phyloP scores from a whole-genome alignment of 2,888 invertebrate species.

The Patella pellucida region DNA sequence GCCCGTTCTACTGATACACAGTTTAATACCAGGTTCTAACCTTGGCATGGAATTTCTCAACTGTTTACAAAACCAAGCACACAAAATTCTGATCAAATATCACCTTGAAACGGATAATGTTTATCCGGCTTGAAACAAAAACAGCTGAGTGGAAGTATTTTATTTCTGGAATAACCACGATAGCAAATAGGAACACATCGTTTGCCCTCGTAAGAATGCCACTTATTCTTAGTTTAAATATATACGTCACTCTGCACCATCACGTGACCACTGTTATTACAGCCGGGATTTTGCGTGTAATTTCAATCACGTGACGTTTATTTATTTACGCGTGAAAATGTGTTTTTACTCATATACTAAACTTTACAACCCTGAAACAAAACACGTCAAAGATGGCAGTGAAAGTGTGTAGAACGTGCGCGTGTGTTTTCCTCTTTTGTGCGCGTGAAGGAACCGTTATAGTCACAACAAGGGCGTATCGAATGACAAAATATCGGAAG shows the following conservation, averaged over 20 bases:
- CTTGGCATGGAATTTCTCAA: background rate
- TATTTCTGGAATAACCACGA: slow-evolving; percentile 1
- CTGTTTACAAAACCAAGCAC: slow-evolving; percentile 1
- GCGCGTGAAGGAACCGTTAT: background rate
- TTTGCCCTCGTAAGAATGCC: slow-evolving; percentile 1
- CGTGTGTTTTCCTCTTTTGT: background rate
- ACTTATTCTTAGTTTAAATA: slow-evolving; percentile 6
- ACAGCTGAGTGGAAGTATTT: slow-evolving; percentile 2
- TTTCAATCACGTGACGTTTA: slow-evolving; percentile 5
- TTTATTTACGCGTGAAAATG: slow-evolving; percentile 9
- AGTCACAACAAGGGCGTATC: background rate
- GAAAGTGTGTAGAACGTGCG: background rate
- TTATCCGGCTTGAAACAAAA: slow-evolving; percentile 2
- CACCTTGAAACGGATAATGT: slow-evolving; percentile 2
- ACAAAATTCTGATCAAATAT: background rate
- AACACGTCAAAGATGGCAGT: background rate
- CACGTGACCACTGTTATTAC: background rate
- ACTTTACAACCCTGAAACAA: background rate
- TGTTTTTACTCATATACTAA: slow-evolving; percentile 9
- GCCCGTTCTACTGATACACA: no score
- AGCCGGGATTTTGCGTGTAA: background rate
- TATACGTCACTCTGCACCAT: background rate
- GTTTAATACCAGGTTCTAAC: no score
- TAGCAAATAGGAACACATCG: background rate
- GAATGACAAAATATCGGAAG: background rate